Base-by-base conservation (phyloP, 2,797 vertebrate genomes). In the Propithecus deckenii region DNA sequence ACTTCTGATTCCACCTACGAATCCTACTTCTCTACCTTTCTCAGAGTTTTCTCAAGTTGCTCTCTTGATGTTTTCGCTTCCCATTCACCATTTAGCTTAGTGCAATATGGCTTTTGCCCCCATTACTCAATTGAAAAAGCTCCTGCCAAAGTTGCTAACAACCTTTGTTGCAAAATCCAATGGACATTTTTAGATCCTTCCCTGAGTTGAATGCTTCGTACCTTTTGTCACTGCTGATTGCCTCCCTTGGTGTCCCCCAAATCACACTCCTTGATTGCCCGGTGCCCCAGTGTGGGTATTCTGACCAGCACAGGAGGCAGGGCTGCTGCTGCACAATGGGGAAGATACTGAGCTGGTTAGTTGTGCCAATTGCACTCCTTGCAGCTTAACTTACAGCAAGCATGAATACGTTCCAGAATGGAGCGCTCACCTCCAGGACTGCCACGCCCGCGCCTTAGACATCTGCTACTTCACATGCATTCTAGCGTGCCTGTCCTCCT, bases 81-180 rank as follows among this genome's bases (percentile, higher is more conserved):
- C n/a, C 52, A 35, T 52, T 95, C 75, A 93, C 13, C 90, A 59
- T 74, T 91, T 28, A 57, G 43, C 52, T 93, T 79, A 72, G 57
- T 89, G 83, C 14, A 57, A 14, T 78, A 50, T n/a, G 74, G 76
- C 93, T 92, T 94, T 80, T 95, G 72, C 6, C 65, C 76, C 80
- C 12, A 9, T 96, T 95, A 71, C 63, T 65, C 96, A 97, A 92
- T 0, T 79, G 75, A 76, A 95, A 88, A 85, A 15, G 4, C 41
- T 97, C 72, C 95, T 96, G 71, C 89, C 85, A 93, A 95, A 96
- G 74, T 79, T 55, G 61, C 69, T 72, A 30, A 57, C 15, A 91
- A 55, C 32, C 11, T 89, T 72, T 46, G 71, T 95, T 97, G 75
- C 30, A 52, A 95, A 96, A 96, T 67, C n/a, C 52, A 75, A 52